Conservation (phyloP, 2,113 vertebrate genomes). For the Alouatta palliata region DNA sequence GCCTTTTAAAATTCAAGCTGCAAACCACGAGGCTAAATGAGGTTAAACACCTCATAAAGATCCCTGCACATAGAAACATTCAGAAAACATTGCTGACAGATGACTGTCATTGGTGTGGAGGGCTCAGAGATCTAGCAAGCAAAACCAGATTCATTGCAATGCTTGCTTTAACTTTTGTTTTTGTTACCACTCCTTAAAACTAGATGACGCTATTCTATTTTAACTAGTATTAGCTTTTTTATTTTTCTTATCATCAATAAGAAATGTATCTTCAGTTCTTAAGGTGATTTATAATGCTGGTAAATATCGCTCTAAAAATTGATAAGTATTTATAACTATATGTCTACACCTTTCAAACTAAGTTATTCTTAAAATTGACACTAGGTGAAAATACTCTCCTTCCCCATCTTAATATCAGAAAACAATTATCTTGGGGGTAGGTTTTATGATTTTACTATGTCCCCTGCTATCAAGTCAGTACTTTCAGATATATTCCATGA, state of each 20-base stretch:
- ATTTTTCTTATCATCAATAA: background rate
- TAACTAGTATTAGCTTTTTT: background rate
- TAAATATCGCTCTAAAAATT: background rate
- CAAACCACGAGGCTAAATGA: background rate
- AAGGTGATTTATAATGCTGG: background rate
- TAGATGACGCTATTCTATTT: background rate
- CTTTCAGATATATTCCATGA: background rate
- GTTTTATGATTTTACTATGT: background rate
- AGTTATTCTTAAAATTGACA: background rate
- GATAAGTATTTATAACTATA: background rate
- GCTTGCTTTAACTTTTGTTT: background rate
- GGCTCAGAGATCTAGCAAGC: background rate
- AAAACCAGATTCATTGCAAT: background rate
- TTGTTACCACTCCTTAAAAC: background rate
- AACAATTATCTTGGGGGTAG: background rate
- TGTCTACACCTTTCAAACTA: background rate
- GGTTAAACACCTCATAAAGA: background rate
- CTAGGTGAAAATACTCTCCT: background rate
- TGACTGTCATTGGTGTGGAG: rapidly evolving
- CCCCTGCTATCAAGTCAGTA: background rate
- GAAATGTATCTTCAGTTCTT: background rate
- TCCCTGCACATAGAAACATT: background rate
- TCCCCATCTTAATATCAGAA: background rate
- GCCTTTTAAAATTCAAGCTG: background rate
- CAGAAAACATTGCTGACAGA: background rate